Conservation (phyloP, 2,113 vertebrate genomes). For the Myrmecophaga tridactyla region DNA sequence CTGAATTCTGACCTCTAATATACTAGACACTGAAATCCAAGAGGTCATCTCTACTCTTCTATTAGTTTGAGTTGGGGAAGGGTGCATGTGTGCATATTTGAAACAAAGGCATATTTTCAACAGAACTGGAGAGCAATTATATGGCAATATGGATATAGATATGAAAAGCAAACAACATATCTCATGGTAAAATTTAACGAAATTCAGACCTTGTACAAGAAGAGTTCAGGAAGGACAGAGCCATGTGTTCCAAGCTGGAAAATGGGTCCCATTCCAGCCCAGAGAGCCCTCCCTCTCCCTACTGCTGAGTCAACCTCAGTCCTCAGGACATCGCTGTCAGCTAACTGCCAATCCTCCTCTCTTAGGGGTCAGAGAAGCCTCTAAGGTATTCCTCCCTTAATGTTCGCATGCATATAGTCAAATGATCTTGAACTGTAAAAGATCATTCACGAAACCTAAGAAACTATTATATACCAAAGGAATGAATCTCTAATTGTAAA, state of each 20-base stretch:
- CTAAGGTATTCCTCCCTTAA: too few relatives aligned
- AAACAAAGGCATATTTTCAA: conserved; percentile 17
- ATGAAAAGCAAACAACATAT: not conserved
- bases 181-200: not conserved
- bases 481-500: conserved; percentile 13
- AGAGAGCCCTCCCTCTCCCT: not conserved
- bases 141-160: not conserved
- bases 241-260: not conserved
- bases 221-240: not conserved
- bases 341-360: not conserved
- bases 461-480: not conserved
- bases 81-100: not conserved
- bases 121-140: not conserved
- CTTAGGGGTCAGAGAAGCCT: not conserved
- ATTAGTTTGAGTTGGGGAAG: not conserved
- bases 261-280: not conserved
- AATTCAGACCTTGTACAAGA: not conserved
- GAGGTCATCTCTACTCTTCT: not conserved
- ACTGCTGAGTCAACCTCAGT: not conserved
- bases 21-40: not conserved
- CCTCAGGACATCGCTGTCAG: not conserved
- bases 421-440: not conserved
- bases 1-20: not conserved
- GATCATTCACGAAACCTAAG: not conserved
- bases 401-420: not conserved